Conservation (phyloP, 2,797 vertebrate species). For the Tragelaphus oryx region DNA sequence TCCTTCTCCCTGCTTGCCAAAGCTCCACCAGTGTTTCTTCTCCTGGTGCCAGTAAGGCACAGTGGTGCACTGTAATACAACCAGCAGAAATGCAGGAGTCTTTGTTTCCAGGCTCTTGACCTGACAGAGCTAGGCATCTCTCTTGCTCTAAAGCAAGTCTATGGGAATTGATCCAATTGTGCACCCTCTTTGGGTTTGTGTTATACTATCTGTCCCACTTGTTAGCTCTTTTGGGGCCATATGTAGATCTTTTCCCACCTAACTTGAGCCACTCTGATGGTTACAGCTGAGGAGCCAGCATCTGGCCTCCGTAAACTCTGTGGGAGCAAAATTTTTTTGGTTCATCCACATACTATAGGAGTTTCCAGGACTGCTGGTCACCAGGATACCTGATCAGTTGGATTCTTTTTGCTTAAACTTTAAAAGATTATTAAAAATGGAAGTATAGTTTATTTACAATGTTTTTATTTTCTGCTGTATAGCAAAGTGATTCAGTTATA, state of each 20-base stretch:
- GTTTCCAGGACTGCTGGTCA: too few species aligned
- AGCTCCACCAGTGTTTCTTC: too few species aligned
- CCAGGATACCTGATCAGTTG: neutral
- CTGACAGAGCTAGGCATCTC: neutral
- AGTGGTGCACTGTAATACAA: neutral
- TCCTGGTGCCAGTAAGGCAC: fast-evolving
- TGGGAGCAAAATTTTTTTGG: neutral
- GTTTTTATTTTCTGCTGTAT: neutral
- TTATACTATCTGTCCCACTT: fast-evolving
- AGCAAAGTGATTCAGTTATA: neutral
- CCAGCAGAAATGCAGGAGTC: neutral
- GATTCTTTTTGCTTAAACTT: neutral
- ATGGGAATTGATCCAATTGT: fast-evolving
- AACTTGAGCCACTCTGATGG: neutral
- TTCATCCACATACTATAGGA: fast-evolving
- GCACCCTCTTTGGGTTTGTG: neutral
- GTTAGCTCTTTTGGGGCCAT: neutral
- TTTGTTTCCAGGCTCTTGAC: neutral
- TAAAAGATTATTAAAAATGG: neutral
- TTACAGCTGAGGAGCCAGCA: neutral
- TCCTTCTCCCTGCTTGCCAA: neutral
- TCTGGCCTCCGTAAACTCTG: neutral
- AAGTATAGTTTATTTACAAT: neutral
- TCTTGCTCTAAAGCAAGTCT: neutral
- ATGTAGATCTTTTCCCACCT: neutral